phyloP scores from a whole-genome alignment of 2,797 vertebrate species.

The Octomys mimax region DNA sequence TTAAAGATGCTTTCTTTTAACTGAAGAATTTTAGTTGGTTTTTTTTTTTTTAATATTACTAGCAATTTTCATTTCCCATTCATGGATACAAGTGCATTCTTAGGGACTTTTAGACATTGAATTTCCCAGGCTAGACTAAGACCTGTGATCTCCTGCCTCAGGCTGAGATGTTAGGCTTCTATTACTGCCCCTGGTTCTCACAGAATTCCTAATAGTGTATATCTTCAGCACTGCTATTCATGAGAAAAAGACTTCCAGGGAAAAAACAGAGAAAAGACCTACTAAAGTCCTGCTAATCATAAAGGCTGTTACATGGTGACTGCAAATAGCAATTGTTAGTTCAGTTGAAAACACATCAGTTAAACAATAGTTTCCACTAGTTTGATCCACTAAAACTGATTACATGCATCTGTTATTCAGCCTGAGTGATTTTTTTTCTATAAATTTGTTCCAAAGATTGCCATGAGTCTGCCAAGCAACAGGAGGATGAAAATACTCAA shows the following conservation, averaged over 20 bases:
- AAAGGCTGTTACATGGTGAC: background rate
- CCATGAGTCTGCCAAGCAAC: background rate
- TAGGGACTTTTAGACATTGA: background rate
- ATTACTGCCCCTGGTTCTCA: background rate
- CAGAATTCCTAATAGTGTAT: background rate
- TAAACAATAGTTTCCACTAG: conserved; percentile 36
- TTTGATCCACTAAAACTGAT: conserved; percentile 16
- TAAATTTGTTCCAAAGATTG: conserved; percentile 30
- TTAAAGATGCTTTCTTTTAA: background rate
- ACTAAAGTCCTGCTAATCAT: background rate
- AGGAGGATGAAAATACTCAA: background rate
- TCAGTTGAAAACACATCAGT: background rate
- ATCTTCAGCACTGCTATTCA: background rate
- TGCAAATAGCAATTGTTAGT: conserved; percentile 19
- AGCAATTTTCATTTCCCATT: conserved; percentile 21
- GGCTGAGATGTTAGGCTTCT: background rate
- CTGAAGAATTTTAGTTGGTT: background rate
- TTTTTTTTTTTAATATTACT: background rate
- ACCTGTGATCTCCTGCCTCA: background rate
- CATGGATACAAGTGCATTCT: background rate
- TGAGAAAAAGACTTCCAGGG: background rate
- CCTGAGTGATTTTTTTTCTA: background rate
- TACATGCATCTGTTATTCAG: background rate
- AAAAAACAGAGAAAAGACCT: conserved; percentile 35
- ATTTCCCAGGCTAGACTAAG: background rate